phyloP scores from a whole-genome alignment of 1,140 invertebrate genomes.

The Drosophila setifemur region DNA sequence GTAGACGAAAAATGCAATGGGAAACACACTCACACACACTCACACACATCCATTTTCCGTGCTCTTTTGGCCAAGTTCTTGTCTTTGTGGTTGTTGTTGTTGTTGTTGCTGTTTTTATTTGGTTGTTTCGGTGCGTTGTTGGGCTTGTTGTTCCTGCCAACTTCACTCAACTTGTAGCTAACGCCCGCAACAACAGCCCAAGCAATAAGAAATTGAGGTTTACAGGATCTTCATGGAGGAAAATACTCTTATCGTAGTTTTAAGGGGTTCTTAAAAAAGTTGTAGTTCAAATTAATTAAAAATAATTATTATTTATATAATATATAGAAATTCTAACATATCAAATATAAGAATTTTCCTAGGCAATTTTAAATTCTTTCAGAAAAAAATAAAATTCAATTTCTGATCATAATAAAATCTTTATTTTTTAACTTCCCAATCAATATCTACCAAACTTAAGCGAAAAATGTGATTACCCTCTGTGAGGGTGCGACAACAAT shows the following conservation, averaged over 20 bases:
- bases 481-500: conserved; percentile 8
- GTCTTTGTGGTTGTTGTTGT: conserved; percentile 35
- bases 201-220: conserved; percentile 16
- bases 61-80: conserved; percentile 52
- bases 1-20: conserved; percentile 57
- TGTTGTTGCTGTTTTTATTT: conserved; percentile 24
- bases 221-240: background rate
- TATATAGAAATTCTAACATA: too few relatives aligned
- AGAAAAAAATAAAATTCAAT: too few relatives aligned
- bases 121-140: conserved; percentile 20
- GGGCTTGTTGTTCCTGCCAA: conserved; percentile 53
- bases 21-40: conserved; percentile 22
- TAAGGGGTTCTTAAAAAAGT: too few relatives aligned
- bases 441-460: background rate
- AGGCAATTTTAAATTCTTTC: too few relatives aligned
- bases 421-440: too few relatives aligned
- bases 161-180: conserved; percentile 73
- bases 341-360: too few relatives aligned
- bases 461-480: background rate
- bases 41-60: conserved; percentile 28
- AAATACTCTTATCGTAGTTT: conserved; percentile 8
- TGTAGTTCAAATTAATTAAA: too few relatives aligned
- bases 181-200: conserved; percentile 62
- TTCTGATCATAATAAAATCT: too few relatives aligned
- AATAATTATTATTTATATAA: too few relatives aligned